Evolutionary conservation across 1,140 invertebrate species (phyloP).

Genomic region (Plodia interpunctella): DNA sequence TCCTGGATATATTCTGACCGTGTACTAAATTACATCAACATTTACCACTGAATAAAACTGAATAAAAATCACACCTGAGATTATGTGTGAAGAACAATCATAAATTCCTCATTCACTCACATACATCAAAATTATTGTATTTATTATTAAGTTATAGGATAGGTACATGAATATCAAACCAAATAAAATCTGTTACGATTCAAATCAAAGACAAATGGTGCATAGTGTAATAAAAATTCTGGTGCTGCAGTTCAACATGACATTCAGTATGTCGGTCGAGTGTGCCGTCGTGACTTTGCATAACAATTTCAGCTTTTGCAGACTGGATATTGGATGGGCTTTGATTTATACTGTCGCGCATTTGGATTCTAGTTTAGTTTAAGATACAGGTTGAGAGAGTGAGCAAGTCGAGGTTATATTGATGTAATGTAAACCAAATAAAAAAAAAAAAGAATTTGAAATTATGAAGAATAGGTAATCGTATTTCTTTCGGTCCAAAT

Average conservation of each 20-base stretch:
- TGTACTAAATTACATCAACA: too few species aligned
- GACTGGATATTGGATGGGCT: conserved; percentile 14
- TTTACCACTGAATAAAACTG: too few species aligned
- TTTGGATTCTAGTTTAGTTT: background rate
- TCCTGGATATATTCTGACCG: too few species aligned
- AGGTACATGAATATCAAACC: background rate
- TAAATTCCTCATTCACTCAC: too few species aligned
- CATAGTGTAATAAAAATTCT: conserved; percentile 5
- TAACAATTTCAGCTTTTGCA: conserved; percentile 28
- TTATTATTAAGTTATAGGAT: too few species aligned
- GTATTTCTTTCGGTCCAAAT: too few species aligned
- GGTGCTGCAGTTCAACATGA: background rate
- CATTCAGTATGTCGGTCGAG: conserved; percentile 16
- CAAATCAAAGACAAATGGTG: background rate
- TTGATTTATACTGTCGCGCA: conserved; percentile 12
- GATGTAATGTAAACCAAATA: background rate
- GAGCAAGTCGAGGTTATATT: background rate
- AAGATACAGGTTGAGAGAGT: background rate
- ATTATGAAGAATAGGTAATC: too few species aligned
- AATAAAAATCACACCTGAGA: too few species aligned
- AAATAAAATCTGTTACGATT: background rate
- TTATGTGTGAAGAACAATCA: too few species aligned
- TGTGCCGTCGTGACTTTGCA: conserved; percentile 26
- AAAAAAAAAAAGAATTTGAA: too few species aligned
- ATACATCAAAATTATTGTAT: too few species aligned